phyloP scores from a whole-genome alignment of 2,113 vertebrate species.

The Anguilla rostrata region DNA sequence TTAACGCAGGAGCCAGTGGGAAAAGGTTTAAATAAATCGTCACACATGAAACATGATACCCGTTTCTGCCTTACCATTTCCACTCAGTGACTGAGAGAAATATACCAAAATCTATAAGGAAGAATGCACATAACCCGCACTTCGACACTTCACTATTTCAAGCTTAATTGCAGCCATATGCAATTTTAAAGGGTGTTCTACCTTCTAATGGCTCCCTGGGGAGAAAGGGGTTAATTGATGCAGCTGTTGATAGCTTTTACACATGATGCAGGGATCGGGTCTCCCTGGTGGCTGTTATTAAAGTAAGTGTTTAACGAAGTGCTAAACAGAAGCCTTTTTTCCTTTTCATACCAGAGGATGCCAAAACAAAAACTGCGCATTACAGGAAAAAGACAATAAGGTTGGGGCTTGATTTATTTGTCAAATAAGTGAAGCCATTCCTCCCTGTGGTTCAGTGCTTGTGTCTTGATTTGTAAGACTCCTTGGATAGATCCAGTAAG shows the following conservation, averaged over 20 bases:
- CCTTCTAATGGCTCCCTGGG: slow-evolving; percentile 65
- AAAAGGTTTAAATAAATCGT: slow-evolving; percentile 38
- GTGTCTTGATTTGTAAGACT: slow-evolving; percentile 62
- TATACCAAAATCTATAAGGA: slow-evolving; percentile 62
- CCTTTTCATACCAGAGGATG: slow-evolving; percentile 60
- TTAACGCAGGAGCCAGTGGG: slow-evolving; percentile 39
- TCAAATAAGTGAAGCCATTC: slow-evolving; percentile 65
- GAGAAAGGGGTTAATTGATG: slow-evolving; percentile 72
- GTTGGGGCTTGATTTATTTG: slow-evolving; percentile 63
- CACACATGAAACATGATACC: slow-evolving; percentile 21
- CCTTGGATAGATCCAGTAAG: slow-evolving; percentile 50
- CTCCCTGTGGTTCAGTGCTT: slow-evolving; percentile 29
- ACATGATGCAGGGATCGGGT: slow-evolving; percentile 70
- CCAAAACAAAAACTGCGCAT: slow-evolving; percentile 51
- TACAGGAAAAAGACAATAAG: slow-evolving; percentile 48
- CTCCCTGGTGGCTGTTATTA: slow-evolving; percentile 78
- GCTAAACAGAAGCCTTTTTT: slow-evolving; percentile 66
- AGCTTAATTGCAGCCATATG: slow-evolving; percentile 69
- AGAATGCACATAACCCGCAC: slow-evolving; percentile 72
- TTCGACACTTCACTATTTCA: slow-evolving; percentile 72
- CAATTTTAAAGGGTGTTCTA: slow-evolving; percentile 67
- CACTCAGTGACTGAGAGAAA: slow-evolving; percentile 49
- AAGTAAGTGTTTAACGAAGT: slow-evolving; percentile 73
- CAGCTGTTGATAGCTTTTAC: slow-evolving; percentile 82
- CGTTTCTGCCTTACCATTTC: slow-evolving; percentile 51